Base-by-base conservation (phyloP, 2,113 vertebrate species). In the Oxygymnocypris stewartii region DNA sequence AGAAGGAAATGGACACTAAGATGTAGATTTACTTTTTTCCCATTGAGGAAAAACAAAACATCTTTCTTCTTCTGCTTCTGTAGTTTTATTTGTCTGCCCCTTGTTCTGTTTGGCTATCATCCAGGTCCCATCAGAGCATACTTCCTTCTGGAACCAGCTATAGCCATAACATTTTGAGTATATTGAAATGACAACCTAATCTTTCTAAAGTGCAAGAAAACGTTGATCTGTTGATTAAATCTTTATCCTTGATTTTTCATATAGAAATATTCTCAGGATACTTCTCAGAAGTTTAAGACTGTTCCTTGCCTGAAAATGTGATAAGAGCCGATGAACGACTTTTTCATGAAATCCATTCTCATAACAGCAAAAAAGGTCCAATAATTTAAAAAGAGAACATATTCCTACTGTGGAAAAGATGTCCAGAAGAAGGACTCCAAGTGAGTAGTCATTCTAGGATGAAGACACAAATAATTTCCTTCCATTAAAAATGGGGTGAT, bases 71-170 rank as follows among this genome's bases (percentile, higher is more conserved):
- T 44, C n/a, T 59, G 35, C 87, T 79, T 73, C 79, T 85, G 67
- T 78, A 40, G 61, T 87, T 89, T 84, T 49, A 44, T 69, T 85
- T 84, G 31, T 87, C 54, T 61, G 74, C 90, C 90, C 90, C 89
- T 89, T 90, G 80, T 90, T 85, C 89, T 87, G 79, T 67, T 86
- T 89, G 89, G 87, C 89, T 73, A 31, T 59, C 79, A 47, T 90
- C 78, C 84, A 88, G 85, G 61, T 87, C 84, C 74, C 88, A 82
- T 87, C 71, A 83, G 65, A 82, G 87, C 77, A 84, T 73, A 88
- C 82, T 84, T 89, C 82, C 86, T 88, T 82, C 42, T 44, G 47
- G 59, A 82, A 86, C 61, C 76, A 14, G 4, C 37, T 13, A 10
- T 11, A 31, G 59, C 71, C 78, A 51, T 78, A 14, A 76, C 31